Evolutionary conservation across 2,797 vertebrate species (phyloP).

Genomic region (Leptodactylus fallax): DNA sequence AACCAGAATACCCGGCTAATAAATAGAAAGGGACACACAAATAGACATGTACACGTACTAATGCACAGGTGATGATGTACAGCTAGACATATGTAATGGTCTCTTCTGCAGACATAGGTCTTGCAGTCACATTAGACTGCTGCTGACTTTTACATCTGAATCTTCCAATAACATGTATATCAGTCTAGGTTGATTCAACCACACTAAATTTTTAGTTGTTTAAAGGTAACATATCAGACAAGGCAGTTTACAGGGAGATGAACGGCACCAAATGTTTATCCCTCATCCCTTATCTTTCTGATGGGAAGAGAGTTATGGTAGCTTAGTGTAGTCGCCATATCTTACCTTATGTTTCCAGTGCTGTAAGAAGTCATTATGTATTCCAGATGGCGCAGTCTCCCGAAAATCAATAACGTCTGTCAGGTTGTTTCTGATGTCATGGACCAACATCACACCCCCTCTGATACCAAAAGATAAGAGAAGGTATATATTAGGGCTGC

Average conservation of each 20-base stretch:
- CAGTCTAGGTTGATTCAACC: neutral
- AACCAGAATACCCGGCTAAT: constrained; percentile 89
- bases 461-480: constrained; percentile 71
- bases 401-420: constrained; percentile 94
- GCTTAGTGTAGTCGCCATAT: neutral
- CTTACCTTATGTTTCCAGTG: constrained; percentile 83
- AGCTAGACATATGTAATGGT: neutral
- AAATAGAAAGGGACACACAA: constrained; percentile 55
- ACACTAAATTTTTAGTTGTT: neutral
- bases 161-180: neutral
- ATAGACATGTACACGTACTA: neutral
- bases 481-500: neutral
- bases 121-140: neutral
- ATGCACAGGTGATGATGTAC: neutral
- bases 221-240: no score
- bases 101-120: neutral
- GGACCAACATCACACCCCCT: constrained; percentile 96
- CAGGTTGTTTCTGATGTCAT: constrained; percentile 91
- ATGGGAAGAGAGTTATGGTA: neutral
- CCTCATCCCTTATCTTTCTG: neutral
- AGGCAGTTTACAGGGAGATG: neutral
- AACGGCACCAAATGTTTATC: neutral
- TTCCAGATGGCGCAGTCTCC: constrained; percentile 88
- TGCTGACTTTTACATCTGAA: neutral
- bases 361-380: constrained; percentile 81